These are phyloP conservation scores for Tineola bisselliella DNA, from an alignment of 2,888 invertebrate genomes.

Conservation along the genomic window DNA sequence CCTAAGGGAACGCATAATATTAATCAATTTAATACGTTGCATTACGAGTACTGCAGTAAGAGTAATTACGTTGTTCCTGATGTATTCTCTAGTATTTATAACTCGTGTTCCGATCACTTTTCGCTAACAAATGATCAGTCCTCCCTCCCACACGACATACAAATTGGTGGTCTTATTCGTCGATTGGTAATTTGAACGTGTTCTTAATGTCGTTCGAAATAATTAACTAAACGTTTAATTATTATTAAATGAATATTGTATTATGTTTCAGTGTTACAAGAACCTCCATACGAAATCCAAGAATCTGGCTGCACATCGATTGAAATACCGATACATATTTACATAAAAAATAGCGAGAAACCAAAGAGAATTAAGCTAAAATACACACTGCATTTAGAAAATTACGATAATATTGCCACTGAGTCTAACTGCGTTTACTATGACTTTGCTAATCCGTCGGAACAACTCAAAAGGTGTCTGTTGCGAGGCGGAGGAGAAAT, in stretches of 20 bases:
- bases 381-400: slow-evolving; percentile 54
- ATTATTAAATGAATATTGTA: not conserved
- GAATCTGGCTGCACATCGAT: slow-evolving; percentile 58
- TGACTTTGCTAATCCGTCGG: slow-evolving; percentile 52
- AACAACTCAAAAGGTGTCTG: slow-evolving; percentile 42
- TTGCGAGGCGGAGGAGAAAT: slow-evolving; percentile 54
- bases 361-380: slow-evolving; percentile 54
- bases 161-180: no score
- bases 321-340: slow-evolving; percentile 58
- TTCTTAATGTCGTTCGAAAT: no score
- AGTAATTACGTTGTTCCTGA: no score
- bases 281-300: slow-evolving; percentile 63
- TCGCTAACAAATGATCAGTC: no score
- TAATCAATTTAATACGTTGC: no score
- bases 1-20: no score
- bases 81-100: no score
- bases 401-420: slow-evolving; percentile 41
- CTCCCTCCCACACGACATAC: no score
- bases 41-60: no score
- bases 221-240: no score
- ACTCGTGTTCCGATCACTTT: no score
- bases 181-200: no score
- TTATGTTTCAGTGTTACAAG: slow-evolving; percentile 48
- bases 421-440: slow-evolving; percentile 52
- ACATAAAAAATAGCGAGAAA: slow-evolving; percentile 48